Percentiles rank a stretch among this genome's conserved stretches.
phyloP scores from a whole-genome alignment of 2,797 vertebrate species.

The Pseudochromis fuscus region DNA sequence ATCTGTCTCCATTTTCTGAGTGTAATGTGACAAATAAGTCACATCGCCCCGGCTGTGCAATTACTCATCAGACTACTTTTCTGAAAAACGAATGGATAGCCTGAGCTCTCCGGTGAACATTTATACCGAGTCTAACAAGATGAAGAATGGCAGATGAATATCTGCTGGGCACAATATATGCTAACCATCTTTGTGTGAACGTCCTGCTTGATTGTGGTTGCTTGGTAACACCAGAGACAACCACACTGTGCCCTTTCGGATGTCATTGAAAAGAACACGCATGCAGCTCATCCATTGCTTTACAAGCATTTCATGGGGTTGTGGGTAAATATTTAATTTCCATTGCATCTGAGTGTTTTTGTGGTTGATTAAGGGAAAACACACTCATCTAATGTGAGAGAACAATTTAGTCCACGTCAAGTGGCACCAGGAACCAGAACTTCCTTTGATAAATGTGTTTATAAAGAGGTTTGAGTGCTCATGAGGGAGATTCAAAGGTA shows the following conservation, averaged over 20 bases:
- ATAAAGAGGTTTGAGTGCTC: constrained; percentile 2
- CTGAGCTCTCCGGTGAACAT: constrained; percentile 2
- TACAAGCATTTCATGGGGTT: constrained; percentile 2
- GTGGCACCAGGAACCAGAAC: background rate
- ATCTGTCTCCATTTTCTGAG: constrained; percentile 6
- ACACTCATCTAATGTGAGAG: background rate
- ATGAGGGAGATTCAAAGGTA: no score
- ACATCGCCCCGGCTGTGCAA: background rate
- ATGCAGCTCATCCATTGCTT: background rate
- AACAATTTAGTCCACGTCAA: background rate
- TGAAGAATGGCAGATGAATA: constrained; percentile 29
- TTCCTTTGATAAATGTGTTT: constrained; percentile 3
- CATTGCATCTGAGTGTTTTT: constrained; percentile 12
- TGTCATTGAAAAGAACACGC: constrained; percentile 2
- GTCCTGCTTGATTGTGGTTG: constrained; percentile 60
- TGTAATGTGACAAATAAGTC: constrained; percentile 4
- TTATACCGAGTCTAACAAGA: constrained; percentile 2
- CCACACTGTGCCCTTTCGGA: constrained; percentile 33
- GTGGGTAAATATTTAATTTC: constrained; percentile 3
- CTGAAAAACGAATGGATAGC: constrained; percentile 6
- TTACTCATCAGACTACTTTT: background rate
- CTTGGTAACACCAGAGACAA: constrained; percentile 60
- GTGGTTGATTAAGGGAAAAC: constrained; percentile 2
- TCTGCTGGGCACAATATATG: constrained; percentile 42
- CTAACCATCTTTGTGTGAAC: constrained; percentile 41